Conservation (phyloP, 2,113 vertebrate species). For the Cephalopholis sonnerati region DNA sequence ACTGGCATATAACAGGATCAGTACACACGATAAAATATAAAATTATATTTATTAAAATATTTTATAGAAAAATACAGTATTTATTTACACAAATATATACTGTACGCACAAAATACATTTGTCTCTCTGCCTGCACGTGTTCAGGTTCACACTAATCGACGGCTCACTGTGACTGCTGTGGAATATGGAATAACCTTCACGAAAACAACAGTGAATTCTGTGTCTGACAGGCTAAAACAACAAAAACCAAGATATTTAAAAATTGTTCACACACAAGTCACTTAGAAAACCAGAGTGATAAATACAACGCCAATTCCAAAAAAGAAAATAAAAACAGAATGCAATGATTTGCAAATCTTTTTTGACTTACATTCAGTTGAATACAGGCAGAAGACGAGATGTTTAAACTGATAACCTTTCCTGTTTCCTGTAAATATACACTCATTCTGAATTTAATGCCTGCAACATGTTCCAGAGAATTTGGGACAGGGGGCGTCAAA, state of each 20-base stretch:
- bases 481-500: no score
- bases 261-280: neutral
- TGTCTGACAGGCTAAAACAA: slow-evolving; percentile 4
- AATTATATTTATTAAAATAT: slow-evolving; percentile 61
- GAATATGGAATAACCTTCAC: neutral
- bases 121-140: neutral
- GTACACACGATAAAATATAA: neutral
- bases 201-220: neutral
- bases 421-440: no score
- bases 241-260: neutral
- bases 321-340: no score
- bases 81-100: slow-evolving; percentile 36
- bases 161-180: neutral
- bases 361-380: no score
- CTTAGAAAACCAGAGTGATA: neutral
- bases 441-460: no score
- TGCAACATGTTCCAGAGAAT: no score
- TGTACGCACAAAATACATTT: slow-evolving; percentile 22
- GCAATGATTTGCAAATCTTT: no score
- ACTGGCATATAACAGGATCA: neutral
- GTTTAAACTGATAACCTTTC: no score
- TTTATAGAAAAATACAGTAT: slow-evolving; percentile 70
- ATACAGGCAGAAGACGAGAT: no score
- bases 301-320: no score
- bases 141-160: neutral